Evolutionary conservation across 2,113 vertebrate species (phyloP).

Genomic region (Phalacrocorax pelagicus): DNA sequence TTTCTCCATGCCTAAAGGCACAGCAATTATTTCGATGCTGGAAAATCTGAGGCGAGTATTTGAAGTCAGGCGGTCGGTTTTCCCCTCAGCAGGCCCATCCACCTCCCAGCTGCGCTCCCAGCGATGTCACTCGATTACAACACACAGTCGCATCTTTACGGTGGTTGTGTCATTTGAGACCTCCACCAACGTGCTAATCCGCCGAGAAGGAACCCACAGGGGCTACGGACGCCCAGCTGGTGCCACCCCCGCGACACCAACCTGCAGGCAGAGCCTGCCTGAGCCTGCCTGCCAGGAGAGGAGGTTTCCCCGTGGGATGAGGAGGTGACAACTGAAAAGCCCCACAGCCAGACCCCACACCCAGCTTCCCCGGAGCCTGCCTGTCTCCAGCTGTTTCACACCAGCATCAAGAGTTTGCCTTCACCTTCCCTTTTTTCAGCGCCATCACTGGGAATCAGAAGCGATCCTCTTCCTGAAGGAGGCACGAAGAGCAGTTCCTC

Average conservation of each 20-base stretch:
- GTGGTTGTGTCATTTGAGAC: not conserved
- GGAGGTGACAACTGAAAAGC: not conserved
- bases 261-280: not conserved
- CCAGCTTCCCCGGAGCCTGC: not conserved
- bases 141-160: not conserved
- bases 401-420: accelerated
- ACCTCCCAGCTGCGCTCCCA: not conserved
- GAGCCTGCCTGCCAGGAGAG: not conserved
- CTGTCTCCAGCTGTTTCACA: not conserved
- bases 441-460: not conserved
- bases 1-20: not conserved
- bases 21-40: not conserved
- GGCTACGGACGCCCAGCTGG: not conserved
- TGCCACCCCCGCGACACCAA: not conserved
- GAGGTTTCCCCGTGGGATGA: not conserved
- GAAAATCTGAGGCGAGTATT: not conserved
- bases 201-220: not conserved
- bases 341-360: not conserved
- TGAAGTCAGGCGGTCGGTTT: not conserved
- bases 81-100: not conserved
- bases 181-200: not conserved
- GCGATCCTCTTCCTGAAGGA: accelerated
- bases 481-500: not conserved
- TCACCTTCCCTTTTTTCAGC: not conserved
- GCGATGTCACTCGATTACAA: not conserved